A percentile compares a stretch with the other conserved stretches of the same genome.
These are phyloP conservation scores for Nettapus auritus DNA, from an alignment of 2,113 vertebrate genomes.

Conservation along the genomic window DNA sequence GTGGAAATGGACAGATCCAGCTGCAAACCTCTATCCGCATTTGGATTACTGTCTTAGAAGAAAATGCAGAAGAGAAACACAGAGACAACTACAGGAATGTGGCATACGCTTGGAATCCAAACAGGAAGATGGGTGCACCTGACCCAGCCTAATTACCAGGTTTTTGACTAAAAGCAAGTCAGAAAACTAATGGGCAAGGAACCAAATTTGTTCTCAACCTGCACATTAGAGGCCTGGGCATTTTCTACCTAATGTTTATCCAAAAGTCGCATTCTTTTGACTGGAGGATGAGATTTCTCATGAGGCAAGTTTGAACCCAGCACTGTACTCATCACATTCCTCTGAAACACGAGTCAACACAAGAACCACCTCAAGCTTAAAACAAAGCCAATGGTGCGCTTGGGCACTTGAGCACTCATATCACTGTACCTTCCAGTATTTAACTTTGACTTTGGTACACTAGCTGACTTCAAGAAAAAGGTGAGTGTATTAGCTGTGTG, in stretches of 20 bases:
- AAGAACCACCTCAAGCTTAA: not conserved
- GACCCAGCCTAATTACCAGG: not conserved
- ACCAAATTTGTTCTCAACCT: not conserved
- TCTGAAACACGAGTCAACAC: not conserved
- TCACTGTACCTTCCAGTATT: not conserved
- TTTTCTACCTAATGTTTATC: not conserved
- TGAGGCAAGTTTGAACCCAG: not conserved
- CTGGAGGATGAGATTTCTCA: not conserved
- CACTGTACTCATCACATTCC: not conserved
- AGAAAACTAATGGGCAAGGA: not conserved
- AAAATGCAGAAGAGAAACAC: not conserved
- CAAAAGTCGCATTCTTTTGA: not conserved
- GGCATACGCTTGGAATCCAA: not conserved
- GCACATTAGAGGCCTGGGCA: not conserved
- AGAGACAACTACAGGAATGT: not conserved
- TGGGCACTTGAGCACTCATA: not conserved
- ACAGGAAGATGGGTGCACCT: not conserved
- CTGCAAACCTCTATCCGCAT: not conserved
- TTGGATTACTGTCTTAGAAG: not conserved
- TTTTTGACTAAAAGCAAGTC: not conserved
- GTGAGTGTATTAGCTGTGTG: fast-evolving
- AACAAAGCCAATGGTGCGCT: not conserved
- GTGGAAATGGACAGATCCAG: not conserved
- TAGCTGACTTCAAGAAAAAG: not conserved
- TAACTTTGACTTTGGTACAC: not conserved